These are phyloP conservation scores for Myoxocephalus aenaeus DNA, from an alignment of 2,797 vertebrate genomes.

Conservation along the genomic window DNA sequence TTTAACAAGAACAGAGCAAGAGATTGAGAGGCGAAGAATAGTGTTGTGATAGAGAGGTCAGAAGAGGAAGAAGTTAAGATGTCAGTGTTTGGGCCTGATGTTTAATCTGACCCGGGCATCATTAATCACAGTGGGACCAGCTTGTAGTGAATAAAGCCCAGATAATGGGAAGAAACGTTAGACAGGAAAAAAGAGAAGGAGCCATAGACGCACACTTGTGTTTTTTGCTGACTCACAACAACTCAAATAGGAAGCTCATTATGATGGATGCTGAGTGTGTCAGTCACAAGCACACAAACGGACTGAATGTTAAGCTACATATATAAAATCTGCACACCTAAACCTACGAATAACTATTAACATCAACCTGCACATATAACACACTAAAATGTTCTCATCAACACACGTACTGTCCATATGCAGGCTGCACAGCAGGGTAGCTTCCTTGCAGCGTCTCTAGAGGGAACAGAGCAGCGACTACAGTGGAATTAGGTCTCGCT, in stretches of 20 bases:
- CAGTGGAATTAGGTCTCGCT: conserved; percentile 65
- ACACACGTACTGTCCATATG: not conserved
- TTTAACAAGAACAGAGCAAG: conserved; percentile 15
- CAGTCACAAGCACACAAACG: conserved; percentile 7
- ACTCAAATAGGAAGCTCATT: conserved; percentile 10
- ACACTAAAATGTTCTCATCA: not conserved
- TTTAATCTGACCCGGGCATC: conserved; percentile 57
- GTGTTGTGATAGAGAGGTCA: conserved; percentile 26
- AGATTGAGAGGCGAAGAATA: conserved; percentile 20
- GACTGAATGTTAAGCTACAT: not conserved
- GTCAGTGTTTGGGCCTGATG: conserved; percentile 29
- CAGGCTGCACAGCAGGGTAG: conserved; percentile 21
- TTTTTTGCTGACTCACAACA: conserved; percentile 58
- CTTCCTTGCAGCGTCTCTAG: conserved; percentile 34
- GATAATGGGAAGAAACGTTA: conserved; percentile 39
- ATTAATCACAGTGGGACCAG: conserved; percentile 49
- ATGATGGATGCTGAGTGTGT: conserved; percentile 11
- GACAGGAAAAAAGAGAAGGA: conserved; percentile 19
- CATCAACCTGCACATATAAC: not conserved
- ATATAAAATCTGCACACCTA: not conserved
- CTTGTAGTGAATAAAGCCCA: conserved; percentile 27
- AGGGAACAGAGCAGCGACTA: conserved; percentile 27
- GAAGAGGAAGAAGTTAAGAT: conserved; percentile 21
- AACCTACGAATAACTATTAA: not conserved
- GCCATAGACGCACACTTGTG: not conserved